Evolutionary conservation across 2,113 vertebrate species (phyloP), one percentile per base, ranked within the genome.

Genomic region (Phalacrocorax pelagicus): DNA sequence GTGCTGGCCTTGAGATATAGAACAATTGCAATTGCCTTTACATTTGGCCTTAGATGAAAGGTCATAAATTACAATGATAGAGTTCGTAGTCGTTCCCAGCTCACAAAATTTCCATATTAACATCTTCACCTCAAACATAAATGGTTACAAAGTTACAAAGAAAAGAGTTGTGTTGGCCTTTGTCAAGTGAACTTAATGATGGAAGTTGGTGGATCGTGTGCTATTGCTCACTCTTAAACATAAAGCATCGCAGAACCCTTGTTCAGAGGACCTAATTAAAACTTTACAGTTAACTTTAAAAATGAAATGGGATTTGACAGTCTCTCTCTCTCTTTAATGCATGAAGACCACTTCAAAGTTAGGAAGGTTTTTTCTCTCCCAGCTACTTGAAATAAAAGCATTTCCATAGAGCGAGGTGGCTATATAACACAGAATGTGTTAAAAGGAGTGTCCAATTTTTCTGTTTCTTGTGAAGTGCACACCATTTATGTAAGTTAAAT

Each of bases 61-160:
- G 97, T 98, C 94, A 96, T 98, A 98, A 98, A 98, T 98, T 98
- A 98, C 92, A 98, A 85, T 96, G 97, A 98, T 97, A 90, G 97
- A 91, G 67, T 97, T 98, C 59, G 2, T 95, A 96, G 86, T 97
- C 51, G 6, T 98, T 95, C 96, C 94, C 93, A 96, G 97, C 97
- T 98, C 98, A 95, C 98, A 93, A 97, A 98, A 98, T 98, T 98
- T 98, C 98, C 97, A 96, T 98, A 98, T 98, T 98, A 98, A 98
- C 98, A 98, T 98, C 97, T 98, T 98, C 98, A 98, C 97, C 97
- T 98, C 97, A 92, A 97, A 98, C 95, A 97, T 98, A 98, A 98
- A 98, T 97, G 98, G 97, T 98, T 98, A 98, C 96, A 97, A 97
- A 98, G 96, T 97, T 97, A 96, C 94, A 97, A 87, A 82, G 86